Evolutionary conservation across 2,113 vertebrate species (phyloP), one percentile per base, ranked within the genome.

Genomic region (Ammodytes dubius): DNA sequence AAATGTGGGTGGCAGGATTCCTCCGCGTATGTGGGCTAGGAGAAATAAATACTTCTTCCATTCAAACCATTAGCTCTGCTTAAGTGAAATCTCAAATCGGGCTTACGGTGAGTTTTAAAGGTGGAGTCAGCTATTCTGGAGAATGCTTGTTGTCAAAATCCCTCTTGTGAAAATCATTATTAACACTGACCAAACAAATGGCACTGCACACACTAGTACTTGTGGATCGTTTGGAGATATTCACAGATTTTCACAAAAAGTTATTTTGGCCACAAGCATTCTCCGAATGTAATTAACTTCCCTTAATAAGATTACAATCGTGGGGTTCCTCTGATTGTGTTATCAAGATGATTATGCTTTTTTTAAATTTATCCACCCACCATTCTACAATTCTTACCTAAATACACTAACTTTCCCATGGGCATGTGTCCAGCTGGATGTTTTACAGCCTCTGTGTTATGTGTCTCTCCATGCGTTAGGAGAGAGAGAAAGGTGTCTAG

Each of bases 1-100:
- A 79, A 70, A 73, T 74, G 47, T 61, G 56, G 58, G 27, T 17
- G 42, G 14, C 53, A 37, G 63, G 40, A 39, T 66, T 82, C 27
- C 27, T 27, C 27, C 69, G 46, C 4, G 45, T 63, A 5, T 15
- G 58, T 65, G 72, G 60, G 75, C 54, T 60, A 17, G 35, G 19
- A 72, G 42, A 77, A 70, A 61, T 45, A 58, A 70, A 11, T 17
- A 9, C 42, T 47, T 70, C 47, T 78, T 74, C 77, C 70, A 42
- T 73, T 77, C 49, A 81, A 80, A 74, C 37, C 54, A 81, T 91
- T 80, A 81, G 82, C 40, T 74, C 49, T 53, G 70, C 78, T 69
- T 82, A 80, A 90, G 83, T 86, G 70, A 83, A 82, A 77, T 76
- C 35, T 27, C 6, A 47, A 75, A 53, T 84, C 59, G 45, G 64